Evolutionary conservation across 2,113 vertebrate species (phyloP).

Genomic region (Setophaga kirtlandii): DNA sequence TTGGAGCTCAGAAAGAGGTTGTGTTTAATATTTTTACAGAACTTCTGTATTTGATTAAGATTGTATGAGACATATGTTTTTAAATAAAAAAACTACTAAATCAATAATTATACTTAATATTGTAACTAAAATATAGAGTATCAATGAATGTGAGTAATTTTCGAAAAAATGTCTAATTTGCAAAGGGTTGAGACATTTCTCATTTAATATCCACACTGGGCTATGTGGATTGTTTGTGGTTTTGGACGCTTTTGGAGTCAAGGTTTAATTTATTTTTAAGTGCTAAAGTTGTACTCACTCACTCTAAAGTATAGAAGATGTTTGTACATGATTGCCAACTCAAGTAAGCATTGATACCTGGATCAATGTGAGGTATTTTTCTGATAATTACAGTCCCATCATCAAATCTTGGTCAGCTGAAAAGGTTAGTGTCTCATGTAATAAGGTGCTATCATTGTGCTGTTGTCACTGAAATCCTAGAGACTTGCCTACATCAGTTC

Average conservation of each 20-base stretch:
- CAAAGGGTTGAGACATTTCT: background rate
- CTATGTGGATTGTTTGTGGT: background rate
- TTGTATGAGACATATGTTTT: background rate
- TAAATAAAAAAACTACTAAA: background rate
- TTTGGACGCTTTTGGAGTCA: background rate
- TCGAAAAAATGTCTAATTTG: background rate
- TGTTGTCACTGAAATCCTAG: background rate
- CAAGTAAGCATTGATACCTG: background rate
- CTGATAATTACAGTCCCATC: background rate
- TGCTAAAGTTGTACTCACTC: background rate
- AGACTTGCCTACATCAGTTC: background rate
- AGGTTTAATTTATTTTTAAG: background rate
- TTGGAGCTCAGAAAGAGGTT: conserved; percentile 95
- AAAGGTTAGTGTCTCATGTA: background rate
- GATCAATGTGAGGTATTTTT: background rate
- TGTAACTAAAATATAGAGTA: background rate
- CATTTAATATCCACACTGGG: background rate
- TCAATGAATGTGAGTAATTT: background rate
- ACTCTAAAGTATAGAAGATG: background rate
- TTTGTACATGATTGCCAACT: background rate
- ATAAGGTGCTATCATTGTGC: background rate
- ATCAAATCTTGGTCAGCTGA: background rate
- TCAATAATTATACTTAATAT: background rate
- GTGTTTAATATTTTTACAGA: conserved; percentile 44
- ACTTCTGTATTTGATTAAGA: background rate